Base-by-base conservation (phyloP, 2,797 vertebrate genomes). In the Basileuterus tristriatus region DNA sequence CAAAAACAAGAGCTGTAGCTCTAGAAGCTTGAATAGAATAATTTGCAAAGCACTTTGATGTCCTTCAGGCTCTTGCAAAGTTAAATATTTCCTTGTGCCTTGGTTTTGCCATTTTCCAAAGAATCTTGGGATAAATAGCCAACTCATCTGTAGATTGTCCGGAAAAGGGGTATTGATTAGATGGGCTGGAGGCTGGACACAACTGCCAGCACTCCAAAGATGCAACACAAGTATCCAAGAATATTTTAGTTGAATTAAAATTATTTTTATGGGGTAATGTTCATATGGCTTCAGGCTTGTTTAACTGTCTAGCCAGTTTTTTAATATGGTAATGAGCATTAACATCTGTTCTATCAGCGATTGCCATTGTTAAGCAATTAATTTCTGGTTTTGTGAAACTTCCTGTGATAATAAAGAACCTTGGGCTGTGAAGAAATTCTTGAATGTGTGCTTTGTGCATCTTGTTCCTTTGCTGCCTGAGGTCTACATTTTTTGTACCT, bases 91-190 rank as follows among this genome's bases (percentile, higher is more conserved):
- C 64, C 27, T 50, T 17, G 17, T 80, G 79, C 55, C 71, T 96
- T 96, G 89, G 22, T 96, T 93, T 96, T 95, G 76, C 71, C 44
- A 16, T 81, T 94, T 96, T 69, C 39, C 62, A 37, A 47, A 74
- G 74, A 75, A 78, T 64, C 30, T 37, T 83, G 91, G 69, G 72
- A 60, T 75, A 89, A 89, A 81, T 37, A 80, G 37, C 55, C 68
- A 52, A 75, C 41, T 71, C 49, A 78, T 41, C 50, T 90, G 32
- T 30, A 72, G n/a, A 58, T 49, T 0, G 0, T 59, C 68, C 74
- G 64, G 75, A 77, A 50, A 86, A 44, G 11, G 3, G 20, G 7
- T 43, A 43, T 89, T 80, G 84, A 87, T 89, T n/a, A 39, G 52
- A 23, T 23, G n/a, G 67, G n/a, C 26, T 81, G 50, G 49, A 83